These are phyloP conservation scores for Neomorphus geoffroyi DNA, from an alignment of 2,797 vertebrate genomes.

Conservation along the genomic window DNA sequence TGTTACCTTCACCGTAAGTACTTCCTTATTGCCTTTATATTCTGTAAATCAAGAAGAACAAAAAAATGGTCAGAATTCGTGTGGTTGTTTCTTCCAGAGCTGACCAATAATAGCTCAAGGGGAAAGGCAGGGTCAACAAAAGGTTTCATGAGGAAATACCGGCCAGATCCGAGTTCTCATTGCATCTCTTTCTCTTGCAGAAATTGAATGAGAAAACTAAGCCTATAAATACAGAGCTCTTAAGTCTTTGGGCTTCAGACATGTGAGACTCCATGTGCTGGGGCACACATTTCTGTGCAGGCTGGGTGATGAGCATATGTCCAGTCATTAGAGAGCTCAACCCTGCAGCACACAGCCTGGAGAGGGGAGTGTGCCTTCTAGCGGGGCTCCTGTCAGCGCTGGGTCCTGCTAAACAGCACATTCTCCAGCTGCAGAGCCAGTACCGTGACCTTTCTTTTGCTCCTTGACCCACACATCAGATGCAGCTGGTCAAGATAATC, in stretches of 20 bases:
- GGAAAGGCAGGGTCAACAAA: neutral
- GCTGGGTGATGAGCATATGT: neutral
- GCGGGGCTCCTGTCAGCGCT: neutral
- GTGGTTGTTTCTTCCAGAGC: neutral
- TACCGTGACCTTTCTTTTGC: constrained; percentile 49
- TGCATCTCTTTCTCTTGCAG: neutral
- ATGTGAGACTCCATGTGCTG: neutral
- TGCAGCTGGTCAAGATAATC: constrained; percentile 60
- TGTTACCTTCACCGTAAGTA: neutral
- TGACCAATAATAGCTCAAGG: neutral
- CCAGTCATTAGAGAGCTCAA: neutral
- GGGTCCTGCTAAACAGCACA: neutral
- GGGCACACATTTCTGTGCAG: neutral
- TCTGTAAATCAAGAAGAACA: neutral
- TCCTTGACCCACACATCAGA: constrained; percentile 58
- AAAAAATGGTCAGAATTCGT: neutral
- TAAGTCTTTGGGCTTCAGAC: neutral
- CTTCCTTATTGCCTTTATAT: neutral
- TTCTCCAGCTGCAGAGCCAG: constrained; percentile 54
- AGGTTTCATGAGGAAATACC: neutral
- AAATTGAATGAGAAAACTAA: neutral
- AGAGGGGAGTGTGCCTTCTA: neutral
- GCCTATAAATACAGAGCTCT: neutral
- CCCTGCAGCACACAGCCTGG: neutral
- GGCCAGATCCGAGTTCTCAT: neutral